phyloP scores from a whole-genome alignment of 2,797 vertebrate genomes.

The Malacoraja senta region DNA sequence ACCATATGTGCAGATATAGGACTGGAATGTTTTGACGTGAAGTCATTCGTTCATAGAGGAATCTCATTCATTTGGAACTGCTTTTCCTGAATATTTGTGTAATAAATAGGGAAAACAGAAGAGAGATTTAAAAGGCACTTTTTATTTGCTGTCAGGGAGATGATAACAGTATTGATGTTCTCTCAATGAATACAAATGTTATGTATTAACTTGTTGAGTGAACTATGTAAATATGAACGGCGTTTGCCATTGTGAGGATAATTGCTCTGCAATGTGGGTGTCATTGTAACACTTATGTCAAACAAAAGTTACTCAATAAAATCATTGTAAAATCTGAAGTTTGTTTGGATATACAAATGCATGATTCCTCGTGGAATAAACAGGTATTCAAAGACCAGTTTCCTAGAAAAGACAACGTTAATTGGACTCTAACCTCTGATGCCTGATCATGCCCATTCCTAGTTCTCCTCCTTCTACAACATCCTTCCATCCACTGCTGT shows the following conservation, averaged over 20 bases:
- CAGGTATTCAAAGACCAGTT: background rate
- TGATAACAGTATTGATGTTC: background rate
- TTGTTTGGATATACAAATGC: background rate
- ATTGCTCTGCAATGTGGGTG: background rate
- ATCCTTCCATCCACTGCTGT: background rate
- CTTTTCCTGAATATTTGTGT: background rate
- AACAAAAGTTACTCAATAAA: no score
- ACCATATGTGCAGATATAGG: background rate
- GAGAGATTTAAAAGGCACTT: background rate
- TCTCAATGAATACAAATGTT: background rate
- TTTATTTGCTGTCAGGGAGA: background rate
- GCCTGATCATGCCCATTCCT: background rate
- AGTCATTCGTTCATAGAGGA: no score
- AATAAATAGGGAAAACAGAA: background rate
- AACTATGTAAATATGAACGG: background rate
- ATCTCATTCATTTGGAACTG: background rate
- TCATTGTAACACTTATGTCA: no score
- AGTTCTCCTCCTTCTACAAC: background rate
- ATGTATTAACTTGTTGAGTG: background rate
- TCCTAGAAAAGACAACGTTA: background rate
- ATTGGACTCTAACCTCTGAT: background rate
- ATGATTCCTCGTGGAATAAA: background rate
- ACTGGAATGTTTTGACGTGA: background rate
- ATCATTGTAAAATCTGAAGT: background rate
- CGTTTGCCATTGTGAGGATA: background rate